A percentile compares a stretch with the other conserved stretches of the same genome.
Evolutionary conservation across 1,140 invertebrate species (phyloP).

Genomic region (Oedothorax gibbosus): DNA sequence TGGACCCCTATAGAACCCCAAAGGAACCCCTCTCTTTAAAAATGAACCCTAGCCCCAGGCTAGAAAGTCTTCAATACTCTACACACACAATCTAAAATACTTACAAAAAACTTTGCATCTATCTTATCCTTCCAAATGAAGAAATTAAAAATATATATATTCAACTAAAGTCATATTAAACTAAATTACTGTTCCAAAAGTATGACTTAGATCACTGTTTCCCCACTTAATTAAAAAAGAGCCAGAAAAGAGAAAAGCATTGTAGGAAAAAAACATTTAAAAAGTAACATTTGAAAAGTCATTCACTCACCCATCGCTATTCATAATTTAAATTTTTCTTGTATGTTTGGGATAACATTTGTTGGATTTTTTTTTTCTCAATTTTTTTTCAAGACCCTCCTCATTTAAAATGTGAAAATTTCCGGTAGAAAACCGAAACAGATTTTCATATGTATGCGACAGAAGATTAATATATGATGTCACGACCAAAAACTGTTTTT

Average conservation of each 20-base stretch:
- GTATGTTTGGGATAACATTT: slow-evolving; percentile 28
- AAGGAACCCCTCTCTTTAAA: no score
- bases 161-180: no score
- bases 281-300: slow-evolving; percentile 33
- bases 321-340: slow-evolving; percentile 40
- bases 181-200: no score
- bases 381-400: slow-evolving; percentile 1
- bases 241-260: background rate
- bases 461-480: slow-evolving; percentile 47
- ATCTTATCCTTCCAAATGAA: no score
- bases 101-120: no score
- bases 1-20: no score
- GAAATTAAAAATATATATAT: no score
- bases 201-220: background rate
- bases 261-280: slow-evolving; percentile 3
- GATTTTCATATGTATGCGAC: slow-evolving; percentile 30
- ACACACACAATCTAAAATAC: no score
- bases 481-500: slow-evolving; percentile 33
- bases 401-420: slow-evolving; percentile 23
- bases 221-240: background rate
- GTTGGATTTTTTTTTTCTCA: background rate
- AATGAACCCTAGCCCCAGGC: no score
- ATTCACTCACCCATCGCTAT: slow-evolving; percentile 32
- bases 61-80: no score
- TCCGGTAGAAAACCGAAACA: slow-evolving; percentile 16